Percentiles rank a stretch among this genome's conserved stretches.
phyloP scores from a whole-genome alignment of 2,113 vertebrate genomes.

The Ophthalmotilapia sp. region DNA sequence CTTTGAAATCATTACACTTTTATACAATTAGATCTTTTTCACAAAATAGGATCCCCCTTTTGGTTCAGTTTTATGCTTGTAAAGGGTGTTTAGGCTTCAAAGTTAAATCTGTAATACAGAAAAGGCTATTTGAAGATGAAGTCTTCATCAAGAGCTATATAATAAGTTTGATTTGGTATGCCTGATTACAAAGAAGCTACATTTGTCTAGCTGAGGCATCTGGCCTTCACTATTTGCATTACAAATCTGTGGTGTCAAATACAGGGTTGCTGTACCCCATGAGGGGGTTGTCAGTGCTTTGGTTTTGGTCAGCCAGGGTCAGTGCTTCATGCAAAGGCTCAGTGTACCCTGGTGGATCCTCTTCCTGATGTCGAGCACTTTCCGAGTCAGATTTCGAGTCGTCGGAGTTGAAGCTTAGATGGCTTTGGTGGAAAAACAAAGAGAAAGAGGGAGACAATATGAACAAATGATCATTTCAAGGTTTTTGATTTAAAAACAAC shows the following conservation, averaged over 20 bases:
- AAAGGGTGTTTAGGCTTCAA: background rate
- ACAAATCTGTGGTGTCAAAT: constrained; percentile 81
- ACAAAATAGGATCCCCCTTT: background rate
- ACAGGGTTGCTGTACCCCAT: constrained; percentile 50
- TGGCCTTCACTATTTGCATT: constrained; percentile 23
- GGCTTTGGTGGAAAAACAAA: background rate
- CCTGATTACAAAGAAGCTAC: background rate
- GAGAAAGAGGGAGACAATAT: background rate
- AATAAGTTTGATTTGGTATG: background rate
- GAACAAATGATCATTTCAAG: background rate
- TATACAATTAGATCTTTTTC: background rate
- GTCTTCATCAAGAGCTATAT: background rate
- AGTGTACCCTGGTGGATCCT: background rate
- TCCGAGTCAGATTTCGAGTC: constrained; percentile 24
- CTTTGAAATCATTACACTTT: background rate
- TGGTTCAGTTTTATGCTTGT: background rate
- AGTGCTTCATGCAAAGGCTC: constrained; percentile 76
- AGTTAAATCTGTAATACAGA: background rate
- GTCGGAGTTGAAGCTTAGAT: constrained; percentile 78
- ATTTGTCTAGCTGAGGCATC: background rate
- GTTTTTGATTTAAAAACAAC: background rate
- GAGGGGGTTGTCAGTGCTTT: background rate
- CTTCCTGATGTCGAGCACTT: background rate
- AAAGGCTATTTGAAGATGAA: background rate
- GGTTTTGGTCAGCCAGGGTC: constrained; percentile 27